A percentile compares a stretch with the other conserved stretches of the same genome.
These are phyloP conservation scores for Epinephelus cyanopodus DNA, from an alignment of 2,113 vertebrate species.

Conservation along the genomic window DNA sequence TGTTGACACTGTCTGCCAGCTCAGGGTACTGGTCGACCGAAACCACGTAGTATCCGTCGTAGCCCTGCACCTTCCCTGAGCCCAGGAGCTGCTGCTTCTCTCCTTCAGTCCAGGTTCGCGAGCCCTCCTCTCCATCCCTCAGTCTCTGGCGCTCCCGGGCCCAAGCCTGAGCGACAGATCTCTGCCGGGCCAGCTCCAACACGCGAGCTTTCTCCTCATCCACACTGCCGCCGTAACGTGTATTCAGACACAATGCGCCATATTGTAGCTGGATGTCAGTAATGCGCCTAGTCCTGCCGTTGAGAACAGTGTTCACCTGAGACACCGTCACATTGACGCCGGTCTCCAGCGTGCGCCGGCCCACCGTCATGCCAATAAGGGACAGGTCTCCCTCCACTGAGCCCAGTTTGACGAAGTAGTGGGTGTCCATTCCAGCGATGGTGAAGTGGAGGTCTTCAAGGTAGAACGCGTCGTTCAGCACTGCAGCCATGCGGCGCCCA, in stretches of 20 bases:
- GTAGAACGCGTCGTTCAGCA: conserved; percentile 93
- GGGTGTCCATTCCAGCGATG: conserved; percentile 91
- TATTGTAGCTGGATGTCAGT: conserved; percentile 95
- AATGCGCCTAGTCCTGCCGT: conserved; percentile 95
- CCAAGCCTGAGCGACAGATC: conserved; percentile 92
- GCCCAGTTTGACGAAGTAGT: conserved; percentile 95
- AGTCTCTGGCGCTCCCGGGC: conserved; percentile 93
- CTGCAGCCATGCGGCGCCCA: conserved; percentile 91
- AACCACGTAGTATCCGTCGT: conserved; percentile 95
- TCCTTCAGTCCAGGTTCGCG: conserved; percentile 94
- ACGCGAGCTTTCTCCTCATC: conserved; percentile 95
- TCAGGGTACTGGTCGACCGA: conserved; percentile 97
- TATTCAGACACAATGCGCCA: conserved; percentile 89
- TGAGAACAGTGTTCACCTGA: conserved; percentile 94
- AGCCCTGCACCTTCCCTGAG: conserved; percentile 93
- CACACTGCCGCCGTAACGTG: conserved; percentile 93
- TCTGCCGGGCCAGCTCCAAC: conserved; percentile 92
- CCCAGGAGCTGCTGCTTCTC: conserved; percentile 95
- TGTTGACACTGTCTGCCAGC: conserved; percentile 97
- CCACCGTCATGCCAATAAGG: conserved; percentile 94
- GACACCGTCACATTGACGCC: conserved; percentile 97
- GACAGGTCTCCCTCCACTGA: conserved; percentile 91
- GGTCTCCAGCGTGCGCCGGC: conserved; percentile 93
- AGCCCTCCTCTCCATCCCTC: conserved; percentile 94
- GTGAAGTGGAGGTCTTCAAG: conserved; percentile 96